Conservation (phyloP, 2,113 vertebrate species). For the Etheostoma cragini region DNA sequence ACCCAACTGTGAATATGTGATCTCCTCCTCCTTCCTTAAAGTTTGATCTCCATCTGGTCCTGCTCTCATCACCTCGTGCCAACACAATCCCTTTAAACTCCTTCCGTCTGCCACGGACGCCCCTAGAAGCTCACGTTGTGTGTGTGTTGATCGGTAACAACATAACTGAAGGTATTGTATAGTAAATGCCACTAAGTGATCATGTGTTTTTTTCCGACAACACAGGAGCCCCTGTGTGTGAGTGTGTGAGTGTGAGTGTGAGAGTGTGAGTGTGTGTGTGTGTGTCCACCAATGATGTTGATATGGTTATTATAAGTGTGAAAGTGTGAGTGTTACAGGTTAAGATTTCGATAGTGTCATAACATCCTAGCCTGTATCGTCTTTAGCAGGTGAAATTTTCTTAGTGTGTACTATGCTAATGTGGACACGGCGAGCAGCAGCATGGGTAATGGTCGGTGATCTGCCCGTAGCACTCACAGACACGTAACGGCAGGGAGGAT, state of each 20-base stretch:
- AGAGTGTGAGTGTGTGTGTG: constrained; percentile 25
- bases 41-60: background rate
- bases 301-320: constrained; percentile 56
- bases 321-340: constrained; percentile 36
- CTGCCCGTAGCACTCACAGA: constrained; percentile 54
- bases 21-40: constrained; percentile 11
- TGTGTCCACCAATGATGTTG: constrained; percentile 28
- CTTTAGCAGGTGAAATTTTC: constrained; percentile 42
- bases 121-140: constrained; percentile 11
- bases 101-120: constrained; percentile 44
- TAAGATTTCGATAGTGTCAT: constrained; percentile 50
- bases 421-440: constrained; percentile 30
- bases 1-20: constrained; percentile 24
- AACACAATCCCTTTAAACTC: constrained; percentile 74
- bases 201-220: constrained; percentile 25
- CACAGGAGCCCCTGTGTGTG: constrained; percentile 43
- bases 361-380: constrained; percentile 75
- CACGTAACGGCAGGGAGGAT: constrained; percentile 61
- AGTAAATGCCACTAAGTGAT: constrained; percentile 71
- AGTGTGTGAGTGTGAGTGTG: constrained; percentile 11
- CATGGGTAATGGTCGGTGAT: constrained; percentile 34
- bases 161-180: constrained; percentile 47
- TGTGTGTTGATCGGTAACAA: constrained; percentile 34
- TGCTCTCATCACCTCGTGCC: constrained; percentile 2
- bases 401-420: constrained; percentile 31